Conservation (phyloP, 2,797 vertebrate genomes). For the Muraenolepis orangiensis region DNA sequence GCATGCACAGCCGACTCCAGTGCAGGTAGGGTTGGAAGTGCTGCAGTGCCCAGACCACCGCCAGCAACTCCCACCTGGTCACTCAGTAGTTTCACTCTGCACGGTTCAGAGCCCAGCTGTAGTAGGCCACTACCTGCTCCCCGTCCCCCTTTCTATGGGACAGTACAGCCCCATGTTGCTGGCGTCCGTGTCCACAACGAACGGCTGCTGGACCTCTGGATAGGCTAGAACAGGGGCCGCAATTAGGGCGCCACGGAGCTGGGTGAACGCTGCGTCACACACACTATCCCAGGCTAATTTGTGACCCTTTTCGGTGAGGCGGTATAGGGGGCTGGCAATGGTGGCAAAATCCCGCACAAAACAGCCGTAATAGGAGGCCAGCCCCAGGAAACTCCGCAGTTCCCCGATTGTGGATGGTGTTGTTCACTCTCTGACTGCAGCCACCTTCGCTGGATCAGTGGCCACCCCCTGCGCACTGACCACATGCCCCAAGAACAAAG, state of each 20-base stretch:
- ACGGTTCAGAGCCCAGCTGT: background rate
- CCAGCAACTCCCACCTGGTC: background rate
- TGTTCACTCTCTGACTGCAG: conserved; percentile 1
- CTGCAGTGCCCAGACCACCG: background rate
- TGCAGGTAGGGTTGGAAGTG: conserved; percentile 1
- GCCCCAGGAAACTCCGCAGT: background rate
- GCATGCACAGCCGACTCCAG: background rate
- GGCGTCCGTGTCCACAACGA: conserved; percentile 19
- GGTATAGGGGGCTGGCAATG: background rate
- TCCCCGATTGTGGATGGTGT: background rate
- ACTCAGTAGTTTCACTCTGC: conserved; percentile 7
- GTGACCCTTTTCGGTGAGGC: conserved; percentile 5
- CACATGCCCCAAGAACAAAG: conserved; percentile 7
- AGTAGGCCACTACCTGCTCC: conserved; percentile 6
- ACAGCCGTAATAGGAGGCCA: conserved; percentile 10
- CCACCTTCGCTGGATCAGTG: background rate
- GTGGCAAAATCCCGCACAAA: conserved; percentile 4
- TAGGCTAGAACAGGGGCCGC: background rate
- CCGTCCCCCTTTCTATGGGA: too few species aligned
- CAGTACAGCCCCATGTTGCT: conserved; percentile 7
- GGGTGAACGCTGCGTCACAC: background rate
- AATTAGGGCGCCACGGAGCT: background rate
- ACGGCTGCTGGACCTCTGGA: background rate
- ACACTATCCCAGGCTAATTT: background rate
- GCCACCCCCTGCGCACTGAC: background rate